Percentiles rank a stretch among this genome's conserved stretches.
These are phyloP conservation scores for Hedychridium roseum DNA, from an alignment of 2,888 invertebrate genomes.

Conservation along the genomic window DNA sequence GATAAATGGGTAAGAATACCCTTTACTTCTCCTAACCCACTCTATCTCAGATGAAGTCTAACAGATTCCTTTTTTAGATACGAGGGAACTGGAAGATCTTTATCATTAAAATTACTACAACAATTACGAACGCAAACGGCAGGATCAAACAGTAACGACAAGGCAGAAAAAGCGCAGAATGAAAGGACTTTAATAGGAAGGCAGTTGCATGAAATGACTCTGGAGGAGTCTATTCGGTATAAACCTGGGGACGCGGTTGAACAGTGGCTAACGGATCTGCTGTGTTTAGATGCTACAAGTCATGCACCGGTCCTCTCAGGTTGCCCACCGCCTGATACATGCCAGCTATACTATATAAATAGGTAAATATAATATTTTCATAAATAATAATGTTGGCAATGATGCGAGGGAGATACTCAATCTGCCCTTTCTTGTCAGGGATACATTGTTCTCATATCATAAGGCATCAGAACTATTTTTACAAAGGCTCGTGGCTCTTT, in stretches of 20 bases:
- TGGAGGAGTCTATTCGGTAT: constrained; percentile 93
- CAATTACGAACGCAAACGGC: constrained; percentile 78
- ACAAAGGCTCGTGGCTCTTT: constrained; percentile 89
- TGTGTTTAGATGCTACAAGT: constrained; percentile 88
- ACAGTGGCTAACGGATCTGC: constrained; percentile 86
- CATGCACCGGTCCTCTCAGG: constrained; percentile 76
- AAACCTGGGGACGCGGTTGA: constrained; percentile 87
- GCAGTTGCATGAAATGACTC: constrained; percentile 69
- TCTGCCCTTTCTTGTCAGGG: constrained; percentile 67
- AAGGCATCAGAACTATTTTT: constrained; percentile 92
- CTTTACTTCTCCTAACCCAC: not conserved
- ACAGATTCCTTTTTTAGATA: too few species aligned
- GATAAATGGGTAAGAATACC: constrained; percentile 78
- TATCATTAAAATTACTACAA: constrained; percentile 93
- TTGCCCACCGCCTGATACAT: constrained; percentile 87
- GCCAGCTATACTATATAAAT: constrained; percentile 88
- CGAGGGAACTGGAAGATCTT: constrained; percentile 96
- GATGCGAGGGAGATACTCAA: not conserved
- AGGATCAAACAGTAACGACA: constrained; percentile 66
- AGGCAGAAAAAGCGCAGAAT: constrained; percentile 58
- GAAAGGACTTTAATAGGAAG: constrained; percentile 65
- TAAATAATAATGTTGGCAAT: not conserved
- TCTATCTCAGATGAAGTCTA: not conserved
- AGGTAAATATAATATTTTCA: constrained; percentile 44
- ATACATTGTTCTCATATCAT: constrained; percentile 96